Evolutionary conservation across 1,140 invertebrate genomes (phyloP).

Genomic region (Lutraria rhynchaena): DNA sequence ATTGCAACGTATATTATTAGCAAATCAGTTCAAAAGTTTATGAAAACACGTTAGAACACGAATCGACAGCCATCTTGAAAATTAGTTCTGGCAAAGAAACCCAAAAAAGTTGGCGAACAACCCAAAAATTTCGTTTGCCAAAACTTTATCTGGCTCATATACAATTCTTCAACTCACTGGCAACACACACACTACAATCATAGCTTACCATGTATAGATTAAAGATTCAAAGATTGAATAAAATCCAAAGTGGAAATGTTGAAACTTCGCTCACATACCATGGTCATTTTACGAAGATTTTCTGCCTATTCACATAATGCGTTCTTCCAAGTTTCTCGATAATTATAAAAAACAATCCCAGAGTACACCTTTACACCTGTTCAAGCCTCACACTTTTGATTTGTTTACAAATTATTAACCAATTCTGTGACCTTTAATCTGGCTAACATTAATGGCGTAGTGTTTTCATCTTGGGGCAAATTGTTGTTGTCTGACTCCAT

Average conservation of each 20-base stretch:
- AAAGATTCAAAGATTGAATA: slow-evolving; percentile 54
- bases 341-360: slow-evolving; percentile 52
- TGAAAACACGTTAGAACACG: slow-evolving; percentile 74
- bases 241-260: slow-evolving; percentile 51
- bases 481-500: slow-evolving; percentile 77
- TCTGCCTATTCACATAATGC: slow-evolving; percentile 42
- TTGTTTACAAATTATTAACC: slow-evolving; percentile 62
- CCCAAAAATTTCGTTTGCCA: slow-evolving; percentile 60
- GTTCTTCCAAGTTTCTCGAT: background rate
- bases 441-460: slow-evolving; percentile 70
- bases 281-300: slow-evolving; percentile 75
- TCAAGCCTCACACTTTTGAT: slow-evolving; percentile 49
- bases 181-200: slow-evolving; percentile 50
- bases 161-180: slow-evolving; percentile 53
- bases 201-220: slow-evolving; percentile 59
- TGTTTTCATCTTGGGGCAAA: slow-evolving; percentile 71
- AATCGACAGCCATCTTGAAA: slow-evolving; percentile 76
- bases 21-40: slow-evolving; percentile 30
- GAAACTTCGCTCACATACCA: slow-evolving; percentile 69
- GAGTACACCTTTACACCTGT: slow-evolving; percentile 45
- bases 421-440: slow-evolving; percentile 67
- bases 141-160: slow-evolving; percentile 59
- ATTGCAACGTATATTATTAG: too few relatives aligned
- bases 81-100: slow-evolving; percentile 67
- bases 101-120: slow-evolving; percentile 52